Conservation (phyloP, 1,140 invertebrate genomes). For the Leptinotarsa undecemlineata region DNA sequence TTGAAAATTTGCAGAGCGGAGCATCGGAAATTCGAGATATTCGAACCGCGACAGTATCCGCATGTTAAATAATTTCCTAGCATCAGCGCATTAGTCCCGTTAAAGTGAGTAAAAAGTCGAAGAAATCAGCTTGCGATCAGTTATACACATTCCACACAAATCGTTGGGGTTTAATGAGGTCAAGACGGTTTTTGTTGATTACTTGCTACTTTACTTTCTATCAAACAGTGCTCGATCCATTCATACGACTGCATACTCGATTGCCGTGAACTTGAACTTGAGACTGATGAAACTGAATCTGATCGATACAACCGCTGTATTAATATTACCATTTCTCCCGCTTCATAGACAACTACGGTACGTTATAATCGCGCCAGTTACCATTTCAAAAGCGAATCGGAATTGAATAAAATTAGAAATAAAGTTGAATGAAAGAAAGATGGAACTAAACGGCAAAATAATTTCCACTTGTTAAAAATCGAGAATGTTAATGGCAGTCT, state of each 20-base stretch:
- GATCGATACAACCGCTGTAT: slow-evolving; percentile 23
- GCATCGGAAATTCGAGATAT: slow-evolving; percentile 33
- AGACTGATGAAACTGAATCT: slow-evolving; percentile 53
- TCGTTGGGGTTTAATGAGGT: slow-evolving; percentile 33
- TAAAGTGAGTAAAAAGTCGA: slow-evolving; percentile 38
- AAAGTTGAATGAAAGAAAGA: background rate
- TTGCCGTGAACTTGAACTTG: slow-evolving; percentile 56
- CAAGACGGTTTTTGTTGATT: slow-evolving; percentile 32
- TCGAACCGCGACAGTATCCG: slow-evolving; percentile 14
- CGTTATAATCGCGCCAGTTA: background rate
- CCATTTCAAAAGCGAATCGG: background rate
- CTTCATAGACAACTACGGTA: background rate
- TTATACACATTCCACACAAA: slow-evolving; percentile 30
- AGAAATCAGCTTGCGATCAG: slow-evolving; percentile 28
- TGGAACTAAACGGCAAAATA: background rate
- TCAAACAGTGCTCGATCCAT: slow-evolving; percentile 46
- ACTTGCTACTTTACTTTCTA: slow-evolving; percentile 42
- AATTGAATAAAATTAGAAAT: background rate
- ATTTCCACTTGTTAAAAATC: background rate
- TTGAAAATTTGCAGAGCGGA: slow-evolving; percentile 29
- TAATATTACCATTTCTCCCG: slow-evolving; percentile 8
- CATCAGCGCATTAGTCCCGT: slow-evolving; percentile 33
- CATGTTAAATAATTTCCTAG: slow-evolving; percentile 1
- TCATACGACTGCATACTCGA: slow-evolving; percentile 51
- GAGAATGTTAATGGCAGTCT: background rate